Evolutionary conservation across 2,113 vertebrate species (phyloP).

Genomic region (Felis catus): DNA sequence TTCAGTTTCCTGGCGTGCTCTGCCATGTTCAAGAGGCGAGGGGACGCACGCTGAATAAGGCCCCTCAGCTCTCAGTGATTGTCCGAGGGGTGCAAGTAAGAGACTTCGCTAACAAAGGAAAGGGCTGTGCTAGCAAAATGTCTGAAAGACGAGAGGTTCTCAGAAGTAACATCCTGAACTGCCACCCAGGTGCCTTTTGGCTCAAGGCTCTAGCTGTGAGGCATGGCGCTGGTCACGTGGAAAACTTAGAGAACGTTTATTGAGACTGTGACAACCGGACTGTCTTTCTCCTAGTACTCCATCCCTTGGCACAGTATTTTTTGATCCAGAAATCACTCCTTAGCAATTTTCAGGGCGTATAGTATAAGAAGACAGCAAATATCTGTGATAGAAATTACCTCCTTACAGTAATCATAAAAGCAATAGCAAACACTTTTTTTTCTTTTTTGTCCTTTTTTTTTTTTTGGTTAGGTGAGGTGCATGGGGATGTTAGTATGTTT

Average conservation of each 20-base stretch:
- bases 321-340: conserved; percentile 14
- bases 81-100: background rate
- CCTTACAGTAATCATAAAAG: background rate
- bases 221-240: background rate
- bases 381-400: background rate
- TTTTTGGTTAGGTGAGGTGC: background rate
- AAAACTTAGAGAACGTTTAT: background rate
- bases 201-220: background rate
- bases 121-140: background rate
- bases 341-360: background rate
- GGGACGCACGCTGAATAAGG: background rate
- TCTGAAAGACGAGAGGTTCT: background rate
- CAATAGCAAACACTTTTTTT: background rate
- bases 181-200: background rate
- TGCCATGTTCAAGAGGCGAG: background rate
- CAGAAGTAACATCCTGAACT: background rate
- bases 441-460: background rate
- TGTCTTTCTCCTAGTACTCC: background rate
- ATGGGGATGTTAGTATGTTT: background rate
- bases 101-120: background rate
- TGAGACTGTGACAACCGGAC: background rate
- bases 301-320: background rate
- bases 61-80: background rate
- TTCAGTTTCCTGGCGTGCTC: background rate
- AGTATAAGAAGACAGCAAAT: background rate